Conservation (phyloP, 2,113 vertebrate species). For the Trematocara zebra region DNA sequence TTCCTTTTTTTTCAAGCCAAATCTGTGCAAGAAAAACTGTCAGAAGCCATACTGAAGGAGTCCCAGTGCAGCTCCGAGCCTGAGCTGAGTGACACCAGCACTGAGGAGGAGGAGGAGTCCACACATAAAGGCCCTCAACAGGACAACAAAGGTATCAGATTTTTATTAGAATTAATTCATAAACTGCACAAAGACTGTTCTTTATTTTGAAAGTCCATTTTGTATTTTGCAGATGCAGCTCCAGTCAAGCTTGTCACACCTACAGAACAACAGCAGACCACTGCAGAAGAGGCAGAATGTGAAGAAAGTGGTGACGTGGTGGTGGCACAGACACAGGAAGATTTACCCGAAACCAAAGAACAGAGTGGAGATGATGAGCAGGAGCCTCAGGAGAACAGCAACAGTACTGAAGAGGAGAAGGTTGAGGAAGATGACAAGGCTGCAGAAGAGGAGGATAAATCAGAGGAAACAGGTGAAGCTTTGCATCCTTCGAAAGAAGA, state of each 20-base stretch:
- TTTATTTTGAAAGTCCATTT: neutral
- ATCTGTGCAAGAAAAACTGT: conserved; percentile 77
- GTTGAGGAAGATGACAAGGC: neutral
- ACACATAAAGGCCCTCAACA: neutral
- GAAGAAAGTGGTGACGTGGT: conserved; percentile 3
- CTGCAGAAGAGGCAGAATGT: neutral
- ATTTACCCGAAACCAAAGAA: neutral
- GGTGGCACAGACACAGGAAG: neutral
- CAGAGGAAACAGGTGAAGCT: neutral
- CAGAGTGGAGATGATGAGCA: neutral
- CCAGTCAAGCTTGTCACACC: neutral
- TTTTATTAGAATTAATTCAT: neutral
- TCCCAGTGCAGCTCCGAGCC: conserved; percentile 57
- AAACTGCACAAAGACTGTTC: neutral
- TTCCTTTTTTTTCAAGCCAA: conserved; percentile 60
- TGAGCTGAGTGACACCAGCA: conserved; percentile 65
- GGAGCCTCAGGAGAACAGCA: neutral
- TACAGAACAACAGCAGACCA: neutral
- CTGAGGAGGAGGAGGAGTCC: conserved; percentile 61
- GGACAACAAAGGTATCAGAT: conserved; percentile 34
- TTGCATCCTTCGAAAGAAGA: neutral
- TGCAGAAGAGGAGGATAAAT: neutral
- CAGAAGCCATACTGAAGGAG: conserved; percentile 58
- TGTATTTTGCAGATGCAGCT: conserved; percentile 33
- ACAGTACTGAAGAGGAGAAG: neutral